Percentiles rank a stretch among this genome's conserved stretches.
phyloP scores from a whole-genome alignment of 2,797 vertebrate genomes.

The Rhinogobio ventralis region DNA sequence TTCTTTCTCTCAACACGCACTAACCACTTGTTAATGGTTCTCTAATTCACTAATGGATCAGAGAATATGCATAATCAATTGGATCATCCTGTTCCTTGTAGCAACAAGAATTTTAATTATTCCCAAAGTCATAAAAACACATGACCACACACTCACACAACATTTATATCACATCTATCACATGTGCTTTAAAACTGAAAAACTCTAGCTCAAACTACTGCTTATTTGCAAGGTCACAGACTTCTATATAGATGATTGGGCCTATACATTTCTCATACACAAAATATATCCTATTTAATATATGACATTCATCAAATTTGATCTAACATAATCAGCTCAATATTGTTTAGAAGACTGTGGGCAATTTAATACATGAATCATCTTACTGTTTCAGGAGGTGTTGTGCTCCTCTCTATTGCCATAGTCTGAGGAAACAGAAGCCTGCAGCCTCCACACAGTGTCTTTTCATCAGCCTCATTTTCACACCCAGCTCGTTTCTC shows the following conservation, averaged over 20 bases:
- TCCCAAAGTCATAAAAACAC: not conserved
- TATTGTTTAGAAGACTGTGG: not conserved
- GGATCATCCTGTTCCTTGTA: not conserved
- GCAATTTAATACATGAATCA: not conserved
- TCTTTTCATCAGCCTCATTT: slow-evolving; percentile 3
- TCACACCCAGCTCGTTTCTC: slow-evolving; percentile 6
- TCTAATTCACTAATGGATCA: too few relatives aligned
- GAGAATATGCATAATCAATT: slow-evolving; percentile 14
- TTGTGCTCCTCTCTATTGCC: not conserved
- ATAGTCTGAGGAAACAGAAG: not conserved
- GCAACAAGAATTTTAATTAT: not conserved
- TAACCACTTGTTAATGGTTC: not conserved
- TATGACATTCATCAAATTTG: not conserved
- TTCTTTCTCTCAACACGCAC: slow-evolving; percentile 5
- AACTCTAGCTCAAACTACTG: not conserved
- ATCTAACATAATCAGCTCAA: not conserved
- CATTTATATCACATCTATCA: slow-evolving; percentile 10
- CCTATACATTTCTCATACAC: not conserved
- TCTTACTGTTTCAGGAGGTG: not conserved
- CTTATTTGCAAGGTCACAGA: not conserved
- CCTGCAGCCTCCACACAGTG: not conserved
- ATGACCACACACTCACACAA: not conserved
- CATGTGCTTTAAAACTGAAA: not conserved
- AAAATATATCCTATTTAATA: not conserved
- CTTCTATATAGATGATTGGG: not conserved